Conservation (phyloP, 2,888 invertebrate genomes). For the Idaea dimidiata region DNA sequence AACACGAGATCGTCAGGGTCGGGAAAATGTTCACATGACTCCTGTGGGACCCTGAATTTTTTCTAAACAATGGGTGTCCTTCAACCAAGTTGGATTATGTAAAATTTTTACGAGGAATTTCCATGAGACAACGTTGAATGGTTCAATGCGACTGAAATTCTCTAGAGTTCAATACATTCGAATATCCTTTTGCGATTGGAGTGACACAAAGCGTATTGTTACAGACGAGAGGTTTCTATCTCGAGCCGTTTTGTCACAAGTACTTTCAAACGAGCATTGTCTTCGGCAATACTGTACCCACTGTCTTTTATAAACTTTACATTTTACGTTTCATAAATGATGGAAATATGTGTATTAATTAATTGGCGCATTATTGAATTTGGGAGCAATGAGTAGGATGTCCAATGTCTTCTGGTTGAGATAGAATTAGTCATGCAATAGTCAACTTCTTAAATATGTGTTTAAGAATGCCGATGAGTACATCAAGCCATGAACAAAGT, state of each 20-base stretch:
- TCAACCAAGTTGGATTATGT: slow-evolving; percentile 49
- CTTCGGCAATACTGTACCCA: slow-evolving; percentile 35
- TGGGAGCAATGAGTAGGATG: too few relatives aligned
- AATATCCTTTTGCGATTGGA: slow-evolving; percentile 73
- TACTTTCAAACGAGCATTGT: slow-evolving; percentile 53
- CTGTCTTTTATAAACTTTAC: slow-evolving; percentile 27
- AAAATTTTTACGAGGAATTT: slow-evolving; percentile 55
- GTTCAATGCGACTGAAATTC: slow-evolving; percentile 63
- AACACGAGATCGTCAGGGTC: slow-evolving; percentile 21
- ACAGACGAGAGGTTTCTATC: slow-evolving; percentile 60
- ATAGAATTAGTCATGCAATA: too few relatives aligned
- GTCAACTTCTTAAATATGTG: too few relatives aligned
- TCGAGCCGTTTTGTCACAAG: slow-evolving; percentile 59
- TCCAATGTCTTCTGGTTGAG: too few relatives aligned
- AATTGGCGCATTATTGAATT: not conserved
- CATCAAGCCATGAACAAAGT: too few relatives aligned
- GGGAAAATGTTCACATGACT: slow-evolving; percentile 38
- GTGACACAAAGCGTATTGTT: slow-evolving; percentile 74
- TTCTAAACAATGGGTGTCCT: slow-evolving; percentile 52
- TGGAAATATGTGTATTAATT: not conserved
- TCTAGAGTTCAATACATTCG: slow-evolving; percentile 69
- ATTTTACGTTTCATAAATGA: slow-evolving; percentile 12
- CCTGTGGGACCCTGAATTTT: slow-evolving; percentile 45
- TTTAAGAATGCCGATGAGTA: too few relatives aligned
- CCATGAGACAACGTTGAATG: slow-evolving; percentile 47